Conservation (phyloP, 2,797 vertebrate species). For the Enteromius unitaeniatus region DNA sequence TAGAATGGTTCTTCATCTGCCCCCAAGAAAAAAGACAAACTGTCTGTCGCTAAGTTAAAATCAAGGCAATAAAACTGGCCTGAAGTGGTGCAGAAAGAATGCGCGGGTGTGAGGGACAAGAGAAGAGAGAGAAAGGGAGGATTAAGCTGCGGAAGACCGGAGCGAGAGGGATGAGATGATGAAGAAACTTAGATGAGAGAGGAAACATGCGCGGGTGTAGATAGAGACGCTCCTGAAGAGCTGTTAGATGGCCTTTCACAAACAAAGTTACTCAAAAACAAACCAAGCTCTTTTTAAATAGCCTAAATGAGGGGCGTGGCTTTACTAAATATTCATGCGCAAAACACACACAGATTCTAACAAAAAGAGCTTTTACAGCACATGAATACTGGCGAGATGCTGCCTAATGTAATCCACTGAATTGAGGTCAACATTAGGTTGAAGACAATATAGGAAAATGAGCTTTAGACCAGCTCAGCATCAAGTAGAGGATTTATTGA, state of each 20-base stretch:
- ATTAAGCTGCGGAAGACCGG: conserved; percentile 72
- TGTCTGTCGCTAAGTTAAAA: conserved; percentile 1
- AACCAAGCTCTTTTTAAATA: background rate
- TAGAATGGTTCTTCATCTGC: background rate
- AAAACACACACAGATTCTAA: background rate
- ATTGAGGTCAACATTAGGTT: background rate
- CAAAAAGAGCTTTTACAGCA: background rate
- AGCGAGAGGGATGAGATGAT: conserved; percentile 62
- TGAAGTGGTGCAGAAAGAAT: conserved; percentile 26
- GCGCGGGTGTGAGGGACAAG: conserved; percentile 65
- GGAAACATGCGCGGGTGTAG: conserved; percentile 65
- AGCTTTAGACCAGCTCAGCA: conserved; percentile 22
- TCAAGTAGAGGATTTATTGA: background rate
- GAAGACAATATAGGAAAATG: conserved; percentile 5
- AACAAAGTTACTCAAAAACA: background rate
- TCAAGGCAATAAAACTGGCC: background rate
- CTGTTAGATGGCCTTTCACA: background rate
- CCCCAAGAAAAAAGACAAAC: conserved; percentile 15
- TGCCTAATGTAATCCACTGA: conserved; percentile 16
- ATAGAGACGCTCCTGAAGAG: background rate
- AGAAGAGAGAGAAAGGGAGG: conserved; percentile 61
- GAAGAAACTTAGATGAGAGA: conserved; percentile 28
- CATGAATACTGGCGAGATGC: background rate
- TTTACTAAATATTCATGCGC: conserved; percentile 4
- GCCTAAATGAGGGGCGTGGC: background rate